Base-by-base conservation (phyloP, 2,113 vertebrate genomes). In the Osmerus mordax region DNA sequence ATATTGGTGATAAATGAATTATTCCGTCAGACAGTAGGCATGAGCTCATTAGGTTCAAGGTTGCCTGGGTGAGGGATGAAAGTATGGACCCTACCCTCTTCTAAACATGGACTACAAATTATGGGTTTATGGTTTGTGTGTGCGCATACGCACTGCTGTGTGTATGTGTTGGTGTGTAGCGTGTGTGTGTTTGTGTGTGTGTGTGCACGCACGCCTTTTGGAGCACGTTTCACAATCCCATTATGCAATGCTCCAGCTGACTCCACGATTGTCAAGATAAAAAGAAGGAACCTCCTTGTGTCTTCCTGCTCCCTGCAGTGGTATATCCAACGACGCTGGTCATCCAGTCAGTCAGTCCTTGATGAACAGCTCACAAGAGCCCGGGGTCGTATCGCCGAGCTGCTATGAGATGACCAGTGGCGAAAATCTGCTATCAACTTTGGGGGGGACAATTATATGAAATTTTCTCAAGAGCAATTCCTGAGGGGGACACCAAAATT, bases 261-360 rank as follows among this genome's bases (percentile, higher is more conserved):
- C 84, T 87, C 80, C 83, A 86, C 79, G 78, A 32, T 81, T 80
- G 74, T 69, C 13, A 75, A 77, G 86, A 82, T 91, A 91, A 91
- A 91, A 91, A 91, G 91, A 88, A 83, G 28, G 79, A 72, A 78
- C 41, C 68, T 63, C 65, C 72, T 71, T 73, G 58, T 67, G 32
- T 52, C 63, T 60, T 41, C 77, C 52, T 65, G 56, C 67, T 67
- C 67, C 70, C 55, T 63, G 75, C 77, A 3, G 75, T 74, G 78
- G 32, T 80, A 69, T 28, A 25, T 67, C 61, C 13, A 36, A 6
- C 4, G 4, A 36, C 0, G n/a, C 16, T 11, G 0, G 5, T 65
- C 32, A 12, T 41, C 2, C 63, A 6, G 55, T 41, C 29, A 41
- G 64, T 65, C 29, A n/a, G 32, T 65, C 3, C 28, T 18, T 65